Evolutionary conservation across 2,797 vertebrate species (phyloP).

Genomic region (Hypotaenidia okinawae): DNA sequence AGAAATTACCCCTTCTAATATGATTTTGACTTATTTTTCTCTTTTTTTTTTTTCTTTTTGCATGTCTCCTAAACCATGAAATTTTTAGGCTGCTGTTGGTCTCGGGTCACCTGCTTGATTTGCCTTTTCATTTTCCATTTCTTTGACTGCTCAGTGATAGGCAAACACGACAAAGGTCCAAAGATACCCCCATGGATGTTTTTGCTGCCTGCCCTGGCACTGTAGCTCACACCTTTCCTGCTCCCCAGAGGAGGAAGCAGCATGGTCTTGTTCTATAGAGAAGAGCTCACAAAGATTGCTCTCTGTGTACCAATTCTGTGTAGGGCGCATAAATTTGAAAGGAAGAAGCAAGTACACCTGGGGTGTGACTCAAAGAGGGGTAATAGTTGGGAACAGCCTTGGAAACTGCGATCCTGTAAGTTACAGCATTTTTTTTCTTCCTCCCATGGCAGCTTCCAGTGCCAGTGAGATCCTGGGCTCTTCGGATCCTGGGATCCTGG

Average conservation of each 20-base stretch:
- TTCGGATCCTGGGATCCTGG: too few relatives aligned
- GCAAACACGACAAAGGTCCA: background rate
- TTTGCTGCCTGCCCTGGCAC: background rate
- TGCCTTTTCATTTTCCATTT: background rate
- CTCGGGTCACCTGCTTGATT: background rate
- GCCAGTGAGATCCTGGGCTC: fast-evolving
- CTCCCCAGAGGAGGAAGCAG: background rate
- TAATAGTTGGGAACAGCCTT: background rate
- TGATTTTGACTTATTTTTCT: background rate
- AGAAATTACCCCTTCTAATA: background rate
- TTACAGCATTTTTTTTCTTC: background rate
- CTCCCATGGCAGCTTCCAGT: background rate
- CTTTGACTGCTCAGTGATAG: background rate
- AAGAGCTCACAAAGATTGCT: background rate
- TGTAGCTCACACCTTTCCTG: background rate
- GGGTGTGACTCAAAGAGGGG: background rate
- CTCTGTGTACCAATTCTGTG: background rate
- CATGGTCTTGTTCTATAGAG: background rate
- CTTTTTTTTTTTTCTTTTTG: background rate
- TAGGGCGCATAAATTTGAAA: background rate
- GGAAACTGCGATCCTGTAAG: fast-evolving
- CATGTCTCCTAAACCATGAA: background rate
- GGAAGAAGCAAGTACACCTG: background rate
- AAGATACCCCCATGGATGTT: background rate
- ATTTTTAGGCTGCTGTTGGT: background rate